These are phyloP conservation scores for Microchirus variegatus DNA, from an alignment of 2,797 vertebrate genomes.

Conservation along the genomic window DNA sequence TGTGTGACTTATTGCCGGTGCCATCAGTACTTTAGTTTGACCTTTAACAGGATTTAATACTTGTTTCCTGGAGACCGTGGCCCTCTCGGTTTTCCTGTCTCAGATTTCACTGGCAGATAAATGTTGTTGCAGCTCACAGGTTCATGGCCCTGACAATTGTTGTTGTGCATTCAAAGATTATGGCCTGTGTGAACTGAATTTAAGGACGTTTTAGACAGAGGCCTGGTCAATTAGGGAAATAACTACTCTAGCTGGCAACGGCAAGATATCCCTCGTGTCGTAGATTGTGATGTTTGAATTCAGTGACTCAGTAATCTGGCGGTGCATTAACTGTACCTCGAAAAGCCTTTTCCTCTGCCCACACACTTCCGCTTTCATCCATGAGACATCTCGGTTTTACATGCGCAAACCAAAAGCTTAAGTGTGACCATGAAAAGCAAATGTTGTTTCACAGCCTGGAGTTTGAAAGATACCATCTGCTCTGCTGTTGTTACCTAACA, in stretches of 20 bases:
- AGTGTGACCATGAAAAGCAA: slow-evolving; percentile 51
- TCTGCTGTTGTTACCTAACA: slow-evolving; percentile 56
- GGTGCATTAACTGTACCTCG: slow-evolving; percentile 21
- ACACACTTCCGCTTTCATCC: slow-evolving; percentile 42
- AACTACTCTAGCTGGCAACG: too few species aligned
- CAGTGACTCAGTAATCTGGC: slow-evolving; percentile 42
- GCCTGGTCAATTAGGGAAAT: too few species aligned
- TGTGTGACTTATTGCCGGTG: slow-evolving; percentile 28
- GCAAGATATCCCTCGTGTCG: too few species aligned
- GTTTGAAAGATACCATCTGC: slow-evolving; percentile 65
- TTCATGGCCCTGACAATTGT: slow-evolving; percentile 3
- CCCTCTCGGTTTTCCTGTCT: slow-evolving; percentile 27
- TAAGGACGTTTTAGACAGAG: not conserved
- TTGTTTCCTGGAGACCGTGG: slow-evolving; percentile 17
- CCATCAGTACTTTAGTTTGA: slow-evolving; percentile 47
- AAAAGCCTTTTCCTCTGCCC: slow-evolving; percentile 41
- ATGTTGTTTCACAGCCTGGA: slow-evolving; percentile 35
- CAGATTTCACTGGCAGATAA: slow-evolving; percentile 31
- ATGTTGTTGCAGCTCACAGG: not conserved
- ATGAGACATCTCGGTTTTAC: slow-evolving; percentile 44
- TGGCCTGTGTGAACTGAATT: not conserved
- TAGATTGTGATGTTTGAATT: slow-evolving; percentile 1
- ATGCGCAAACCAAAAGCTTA: slow-evolving; percentile 28
- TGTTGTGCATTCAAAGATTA: not conserved
- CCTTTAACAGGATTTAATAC: slow-evolving; percentile 48